Base-by-base conservation (phyloP, 2,797 vertebrate genomes). In the Chromis chromis region DNA sequence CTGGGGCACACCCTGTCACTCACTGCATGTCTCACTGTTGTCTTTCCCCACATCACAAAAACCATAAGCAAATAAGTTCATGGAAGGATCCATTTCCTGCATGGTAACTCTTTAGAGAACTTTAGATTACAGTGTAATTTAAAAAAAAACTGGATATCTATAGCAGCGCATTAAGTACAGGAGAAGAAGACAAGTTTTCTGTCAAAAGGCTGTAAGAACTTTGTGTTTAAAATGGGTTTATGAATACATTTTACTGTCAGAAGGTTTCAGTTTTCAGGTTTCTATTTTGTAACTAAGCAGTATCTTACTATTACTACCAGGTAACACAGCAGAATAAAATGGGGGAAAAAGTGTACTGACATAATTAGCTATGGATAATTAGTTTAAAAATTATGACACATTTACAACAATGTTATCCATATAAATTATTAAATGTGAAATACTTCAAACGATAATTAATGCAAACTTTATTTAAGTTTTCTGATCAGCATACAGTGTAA, bases 1-100 rank as follows among this genome's bases (percentile, higher is more conserved):
- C 49, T 10, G 82, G 92, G 86, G 64, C 87, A 78, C 24, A 28
- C 44, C 79, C 81, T 78, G 90, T 89, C 94, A 94, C 74, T 94
- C 94, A 93, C 58, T 36, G 24, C 8, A 3, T 12, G 63, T 68
- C 76, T 78, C 62, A 36, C 73, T 33, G 13, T 80, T 86, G 80
- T 85, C 72, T 80, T 70, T 66, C 50, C 60, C 59, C 53, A 63
- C 61, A 65, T 80, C 77, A 73, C 36, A 63, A 53, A 76, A 71
- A 64, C 12, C 55, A 27, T 2, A 46, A 67, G 39, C 48, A 74
- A 28, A 64, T 22, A 76, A n/a, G 19, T 67, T 78, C 53, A 31
- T 17, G 46, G 25, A 74, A 53, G 6, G 17, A 28, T 64, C 25
- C 2, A n/a, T 13, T 67, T 17, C 31, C 6, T 33, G n/a, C 4